These are phyloP conservation scores for Psilopogon haemacephalus DNA, from an alignment of 2,113 vertebrate genomes.

Conservation along the genomic window DNA sequence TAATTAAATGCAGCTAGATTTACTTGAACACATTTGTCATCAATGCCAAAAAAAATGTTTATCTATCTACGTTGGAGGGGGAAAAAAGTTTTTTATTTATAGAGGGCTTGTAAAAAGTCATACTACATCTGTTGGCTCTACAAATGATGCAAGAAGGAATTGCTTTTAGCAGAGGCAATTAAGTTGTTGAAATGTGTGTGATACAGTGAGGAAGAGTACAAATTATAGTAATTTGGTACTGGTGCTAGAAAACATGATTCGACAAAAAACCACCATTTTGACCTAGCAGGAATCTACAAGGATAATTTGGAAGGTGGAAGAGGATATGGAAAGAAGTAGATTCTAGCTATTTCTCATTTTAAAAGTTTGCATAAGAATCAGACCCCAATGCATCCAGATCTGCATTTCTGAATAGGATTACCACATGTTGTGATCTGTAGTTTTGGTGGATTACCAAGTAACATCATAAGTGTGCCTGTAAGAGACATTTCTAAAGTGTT, in stretches of 20 bases:
- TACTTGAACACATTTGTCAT: not conserved
- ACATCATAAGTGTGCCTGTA: not conserved
- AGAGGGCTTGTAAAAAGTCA: not conserved
- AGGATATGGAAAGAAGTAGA: not conserved
- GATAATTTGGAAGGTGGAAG: not conserved
- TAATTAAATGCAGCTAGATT: not conserved
- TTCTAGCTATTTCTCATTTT: not conserved
- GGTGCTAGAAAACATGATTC: not conserved
- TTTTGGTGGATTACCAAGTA: not conserved
- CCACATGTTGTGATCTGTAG: not conserved
- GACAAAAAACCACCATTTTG: not conserved
- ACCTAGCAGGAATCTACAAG: not conserved
- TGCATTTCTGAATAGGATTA: not conserved
- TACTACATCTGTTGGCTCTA: not conserved
- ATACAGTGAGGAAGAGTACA: not conserved
- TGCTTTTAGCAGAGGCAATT: not conserved
- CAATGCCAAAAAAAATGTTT: not conserved
- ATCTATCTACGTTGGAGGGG: not conserved
- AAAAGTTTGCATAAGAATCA: not conserved
- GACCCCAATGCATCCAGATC: not conserved
- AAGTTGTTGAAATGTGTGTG: not conserved
- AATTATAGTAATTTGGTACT: not conserved
- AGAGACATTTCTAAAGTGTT: not conserved
- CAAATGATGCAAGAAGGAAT: not conserved
- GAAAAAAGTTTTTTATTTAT: not conserved